Conservation (phyloP, 1,140 invertebrate species). For the Microvelia longipes region DNA sequence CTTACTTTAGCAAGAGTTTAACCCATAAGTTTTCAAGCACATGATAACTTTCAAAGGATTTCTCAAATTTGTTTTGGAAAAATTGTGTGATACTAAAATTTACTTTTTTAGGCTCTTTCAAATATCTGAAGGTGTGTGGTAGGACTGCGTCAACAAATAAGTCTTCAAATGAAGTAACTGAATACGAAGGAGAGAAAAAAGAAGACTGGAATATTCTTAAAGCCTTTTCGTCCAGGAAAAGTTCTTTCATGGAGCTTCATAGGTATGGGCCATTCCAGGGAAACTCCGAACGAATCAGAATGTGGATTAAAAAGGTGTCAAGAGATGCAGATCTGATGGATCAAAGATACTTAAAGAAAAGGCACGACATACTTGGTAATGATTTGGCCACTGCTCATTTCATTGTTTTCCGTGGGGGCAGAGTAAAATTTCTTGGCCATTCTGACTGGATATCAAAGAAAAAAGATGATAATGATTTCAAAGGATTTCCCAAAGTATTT, state of each 20-base stretch:
- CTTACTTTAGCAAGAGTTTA: too few species aligned
- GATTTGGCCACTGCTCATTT: constrained; percentile 63
- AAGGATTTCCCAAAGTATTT: constrained; percentile 39
- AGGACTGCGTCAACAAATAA: background rate
- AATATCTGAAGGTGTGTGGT: too few species aligned
- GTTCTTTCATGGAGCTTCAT: background rate
- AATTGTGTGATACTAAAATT: too few species aligned
- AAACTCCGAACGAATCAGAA: background rate
- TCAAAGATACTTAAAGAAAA: constrained; percentile 17
- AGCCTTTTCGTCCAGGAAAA: constrained; percentile 1
- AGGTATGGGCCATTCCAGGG: constrained; percentile 3
- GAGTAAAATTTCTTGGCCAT: constrained; percentile 45
- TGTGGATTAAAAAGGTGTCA: background rate
- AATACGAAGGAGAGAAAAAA: background rate
- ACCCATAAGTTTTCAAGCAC: too few species aligned
- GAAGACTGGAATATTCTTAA: background rate
- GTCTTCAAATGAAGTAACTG: background rate
- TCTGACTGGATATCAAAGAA: constrained; percentile 40
- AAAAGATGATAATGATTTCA: constrained; percentile 26
- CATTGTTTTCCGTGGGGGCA: constrained; percentile 44
- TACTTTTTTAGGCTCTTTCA: too few species aligned
- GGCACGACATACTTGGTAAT: constrained; percentile 34
- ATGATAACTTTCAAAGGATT: too few species aligned
- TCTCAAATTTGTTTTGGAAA: too few species aligned
- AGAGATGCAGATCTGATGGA: constrained; percentile 1